Evolutionary conservation across 2,888 invertebrate genomes (phyloP).

Genomic region (Drosophila barbarae): DNA sequence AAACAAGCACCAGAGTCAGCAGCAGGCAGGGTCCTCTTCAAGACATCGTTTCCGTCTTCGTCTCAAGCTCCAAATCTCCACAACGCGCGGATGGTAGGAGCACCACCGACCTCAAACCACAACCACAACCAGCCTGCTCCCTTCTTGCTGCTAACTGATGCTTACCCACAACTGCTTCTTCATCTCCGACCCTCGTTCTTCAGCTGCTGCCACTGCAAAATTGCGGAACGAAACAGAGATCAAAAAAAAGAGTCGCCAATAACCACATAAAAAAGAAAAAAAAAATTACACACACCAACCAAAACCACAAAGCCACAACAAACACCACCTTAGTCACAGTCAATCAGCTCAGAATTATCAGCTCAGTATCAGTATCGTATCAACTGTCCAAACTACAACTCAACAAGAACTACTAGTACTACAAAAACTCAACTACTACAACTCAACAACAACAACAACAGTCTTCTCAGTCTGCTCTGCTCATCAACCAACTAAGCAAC

Average conservation of each 20-base stretch:
- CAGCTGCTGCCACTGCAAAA: conserved; percentile 42
- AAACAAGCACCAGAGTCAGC: conserved; percentile 26
- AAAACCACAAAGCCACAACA: conserved; percentile 45
- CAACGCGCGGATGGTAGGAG: conserved; percentile 30
- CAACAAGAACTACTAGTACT: conserved; percentile 18
- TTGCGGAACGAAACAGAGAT: conserved; percentile 36
- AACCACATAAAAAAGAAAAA: conserved; percentile 16
- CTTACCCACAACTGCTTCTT: conserved; percentile 41
- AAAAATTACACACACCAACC: conserved; percentile 47
- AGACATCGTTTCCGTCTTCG: conserved; percentile 8
- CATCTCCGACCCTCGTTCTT: conserved; percentile 41
- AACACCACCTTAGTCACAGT: conserved; percentile 39
- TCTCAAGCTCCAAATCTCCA: conserved; percentile 18
- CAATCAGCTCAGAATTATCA: conserved; percentile 43
- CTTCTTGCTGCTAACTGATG: conserved; percentile 47
- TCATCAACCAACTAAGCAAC: conserved; percentile 50
- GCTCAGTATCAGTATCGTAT: conserved; percentile 28
- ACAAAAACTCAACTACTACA: conserved; percentile 15
- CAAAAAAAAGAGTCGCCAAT: conserved; percentile 44
- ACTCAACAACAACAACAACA: conserved; percentile 37
- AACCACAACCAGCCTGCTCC: conserved; percentile 36
- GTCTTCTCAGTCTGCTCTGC: conserved; percentile 61
- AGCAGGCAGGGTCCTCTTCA: conserved; percentile 26
- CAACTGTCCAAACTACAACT: conserved; percentile 38
- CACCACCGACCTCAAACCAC: conserved; percentile 26